Conservation (phyloP, 2,797 vertebrate species). For the Paratrypauchen microcephalus region DNA sequence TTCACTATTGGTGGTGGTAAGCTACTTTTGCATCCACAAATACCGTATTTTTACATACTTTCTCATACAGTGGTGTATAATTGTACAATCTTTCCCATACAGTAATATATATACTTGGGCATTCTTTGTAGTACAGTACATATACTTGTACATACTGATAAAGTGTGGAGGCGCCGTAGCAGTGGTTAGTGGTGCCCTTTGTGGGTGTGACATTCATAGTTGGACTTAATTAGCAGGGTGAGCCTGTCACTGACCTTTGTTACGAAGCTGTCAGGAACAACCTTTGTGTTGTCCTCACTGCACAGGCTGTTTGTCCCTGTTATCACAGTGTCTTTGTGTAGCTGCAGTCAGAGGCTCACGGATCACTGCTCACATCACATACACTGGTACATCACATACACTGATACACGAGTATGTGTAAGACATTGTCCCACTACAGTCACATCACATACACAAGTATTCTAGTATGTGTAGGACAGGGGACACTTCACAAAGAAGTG, state of each 20-base stretch:
- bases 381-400: too few species aligned
- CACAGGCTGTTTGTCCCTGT: constrained; percentile 78
- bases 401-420: too few species aligned
- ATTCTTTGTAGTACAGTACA: too few species aligned
- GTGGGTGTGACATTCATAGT: constrained; percentile 83
- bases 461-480: too few species aligned
- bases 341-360: constrained; percentile 18
- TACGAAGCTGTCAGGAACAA: constrained; percentile 80
- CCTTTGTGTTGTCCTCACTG: constrained; percentile 80
- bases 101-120: background rate
- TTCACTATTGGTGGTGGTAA: too few species aligned
- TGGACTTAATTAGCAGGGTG: constrained; percentile 82
- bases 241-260: constrained; percentile 79
- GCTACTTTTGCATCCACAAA: too few species aligned
- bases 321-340: constrained; percentile 59
- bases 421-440: too few species aligned
- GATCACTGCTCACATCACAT: background rate
- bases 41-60: background rate
- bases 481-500: too few species aligned
- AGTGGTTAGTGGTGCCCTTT: constrained; percentile 81
- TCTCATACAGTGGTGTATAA: background rate
- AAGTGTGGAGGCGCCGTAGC: too few species aligned
- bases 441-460: too few species aligned
- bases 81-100: background rate
- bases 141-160: too few species aligned